Evolutionary conservation across 2,888 invertebrate genomes (phyloP).

Genomic region (Caenorhabditis sp.): DNA sequence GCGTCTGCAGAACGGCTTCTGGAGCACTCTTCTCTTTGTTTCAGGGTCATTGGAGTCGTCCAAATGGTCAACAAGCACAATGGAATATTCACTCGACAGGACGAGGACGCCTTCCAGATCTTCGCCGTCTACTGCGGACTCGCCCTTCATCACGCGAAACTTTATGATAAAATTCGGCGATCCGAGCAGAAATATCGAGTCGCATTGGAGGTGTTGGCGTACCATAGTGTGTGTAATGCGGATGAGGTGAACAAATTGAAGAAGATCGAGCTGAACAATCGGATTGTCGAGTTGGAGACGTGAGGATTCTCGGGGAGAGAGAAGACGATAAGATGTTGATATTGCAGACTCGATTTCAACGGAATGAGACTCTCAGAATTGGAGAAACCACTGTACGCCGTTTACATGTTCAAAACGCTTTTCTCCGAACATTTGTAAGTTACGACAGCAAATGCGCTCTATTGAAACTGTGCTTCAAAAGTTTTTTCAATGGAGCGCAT

Average conservation of each 20-base stretch:
- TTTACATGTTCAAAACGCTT: slow-evolving; percentile 89
- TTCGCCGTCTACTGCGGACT: slow-evolving; percentile 92
- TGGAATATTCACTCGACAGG: slow-evolving; percentile 86
- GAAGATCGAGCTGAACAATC: slow-evolving; percentile 71
- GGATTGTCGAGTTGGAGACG: slow-evolving; percentile 78
- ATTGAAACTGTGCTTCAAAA: no score
- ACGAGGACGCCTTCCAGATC: slow-evolving; percentile 90
- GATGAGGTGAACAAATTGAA: slow-evolving; percentile 87
- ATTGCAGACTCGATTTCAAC: slow-evolving; percentile 88
- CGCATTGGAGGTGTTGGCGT: slow-evolving; percentile 90
- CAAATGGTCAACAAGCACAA: slow-evolving; percentile 89
- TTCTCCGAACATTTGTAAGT: slow-evolving; percentile 86
- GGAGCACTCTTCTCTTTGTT: no score
- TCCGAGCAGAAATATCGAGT: slow-evolving; percentile 90
- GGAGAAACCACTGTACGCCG: slow-evolving; percentile 88
- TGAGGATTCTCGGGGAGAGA: slow-evolving; percentile 56
- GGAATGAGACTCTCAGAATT: slow-evolving; percentile 88
- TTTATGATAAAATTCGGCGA: slow-evolving; percentile 90
- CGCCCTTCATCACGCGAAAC: slow-evolving; percentile 91
- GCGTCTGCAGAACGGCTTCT: no score
- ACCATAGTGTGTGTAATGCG: slow-evolving; percentile 89
- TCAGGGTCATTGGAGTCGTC: slow-evolving; percentile 90
- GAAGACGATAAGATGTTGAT: background rate
- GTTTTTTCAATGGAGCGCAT: no score
- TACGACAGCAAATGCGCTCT: background rate